A percentile compares a stretch with the other conserved stretches of the same genome.
phyloP scores from a whole-genome alignment of 2,113 vertebrate species.

The Lepisosteus osseus region DNA sequence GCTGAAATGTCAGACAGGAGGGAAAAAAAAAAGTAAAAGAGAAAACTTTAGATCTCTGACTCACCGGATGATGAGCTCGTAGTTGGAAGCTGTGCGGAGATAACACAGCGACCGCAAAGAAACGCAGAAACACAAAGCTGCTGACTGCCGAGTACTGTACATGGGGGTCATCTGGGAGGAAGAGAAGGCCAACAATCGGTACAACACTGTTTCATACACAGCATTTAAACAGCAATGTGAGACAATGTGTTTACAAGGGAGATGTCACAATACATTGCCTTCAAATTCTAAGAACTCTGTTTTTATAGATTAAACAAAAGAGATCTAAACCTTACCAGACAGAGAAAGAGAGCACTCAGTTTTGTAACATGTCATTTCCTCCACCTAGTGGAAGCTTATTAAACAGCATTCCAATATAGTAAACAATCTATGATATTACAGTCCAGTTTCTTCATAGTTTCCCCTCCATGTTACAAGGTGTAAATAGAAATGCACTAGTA shows the following conservation, averaged over 20 bases:
- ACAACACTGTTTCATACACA: not conserved
- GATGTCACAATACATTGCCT: no score
- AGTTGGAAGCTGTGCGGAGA: constrained; percentile 96
- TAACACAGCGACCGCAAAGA: constrained; percentile 94
- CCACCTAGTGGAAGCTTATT: not conserved
- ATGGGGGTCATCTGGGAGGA: constrained; percentile 86
- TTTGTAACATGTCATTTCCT: not conserved
- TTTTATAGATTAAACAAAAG: no score
- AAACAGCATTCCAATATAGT: no score
- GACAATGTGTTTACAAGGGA: no score
- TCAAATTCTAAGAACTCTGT: no score
- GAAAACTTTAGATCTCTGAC: constrained; percentile 38
- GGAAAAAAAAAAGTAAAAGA: not conserved
- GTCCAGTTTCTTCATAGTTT: no score
- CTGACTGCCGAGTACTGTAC: constrained; percentile 97
- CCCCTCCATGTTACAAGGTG: no score
- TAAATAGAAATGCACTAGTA: no score
- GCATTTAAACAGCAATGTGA: not conserved
- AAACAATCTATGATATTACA: no score
- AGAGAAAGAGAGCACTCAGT: no score
- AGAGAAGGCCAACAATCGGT: constrained; percentile 33
- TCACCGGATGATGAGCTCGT: constrained; percentile 92
- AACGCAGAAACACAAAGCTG: constrained; percentile 97
- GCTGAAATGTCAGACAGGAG: not conserved
- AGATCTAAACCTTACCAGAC: no score